Evolutionary conservation across 2,888 invertebrate genomes (phyloP), one percentile per base, ranked within the genome.

Genomic region (Drosophila macrospina): DNA sequence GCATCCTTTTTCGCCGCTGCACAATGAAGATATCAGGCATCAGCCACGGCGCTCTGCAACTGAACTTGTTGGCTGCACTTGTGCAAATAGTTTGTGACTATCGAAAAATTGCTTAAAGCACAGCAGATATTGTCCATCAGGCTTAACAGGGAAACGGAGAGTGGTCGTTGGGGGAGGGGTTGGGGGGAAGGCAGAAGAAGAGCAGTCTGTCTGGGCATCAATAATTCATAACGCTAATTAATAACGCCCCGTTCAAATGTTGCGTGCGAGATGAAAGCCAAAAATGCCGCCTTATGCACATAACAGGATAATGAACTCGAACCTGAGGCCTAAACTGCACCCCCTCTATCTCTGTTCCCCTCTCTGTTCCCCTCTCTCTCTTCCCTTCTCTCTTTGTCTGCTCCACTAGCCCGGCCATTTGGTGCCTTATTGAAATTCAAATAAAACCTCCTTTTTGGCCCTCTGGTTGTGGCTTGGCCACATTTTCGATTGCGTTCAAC

Each of bases 201-300:
- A 24, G 30, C 1, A 32, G 32, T 5, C 11, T 61, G 26, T 42
- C 36, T 15, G 44, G 44, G 50, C 74, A 91, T 91, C 88, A 89
- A 91, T 91, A 91, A 91, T 91, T 91, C 91, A 91, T 90, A 83
- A 86, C 79, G 84, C 87, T 91, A 91, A 91, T 91, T 91, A 91
- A 91, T 91, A 91, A 91, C 91, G 91, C 91, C 91, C 88, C 74
- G 57, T 55, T 75, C 69, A 74, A 81, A 73, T 74, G 73, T 75
- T 75, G 87, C 81, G 69, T 76, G 81, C 69, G 64, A 87, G 86
- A 89, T 88, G 72, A 88, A 88, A 88, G 87, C 63, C 44, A 50
- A 61, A 80, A 74, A 69, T 51, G 69, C 71, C 76, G 74, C 56
- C 76, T 63, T 60, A 67, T 65, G 65, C 70, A 76, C 76, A 86